Conservation (phyloP, 2,888 invertebrate species). For the Rhamnusium bicolor region DNA sequence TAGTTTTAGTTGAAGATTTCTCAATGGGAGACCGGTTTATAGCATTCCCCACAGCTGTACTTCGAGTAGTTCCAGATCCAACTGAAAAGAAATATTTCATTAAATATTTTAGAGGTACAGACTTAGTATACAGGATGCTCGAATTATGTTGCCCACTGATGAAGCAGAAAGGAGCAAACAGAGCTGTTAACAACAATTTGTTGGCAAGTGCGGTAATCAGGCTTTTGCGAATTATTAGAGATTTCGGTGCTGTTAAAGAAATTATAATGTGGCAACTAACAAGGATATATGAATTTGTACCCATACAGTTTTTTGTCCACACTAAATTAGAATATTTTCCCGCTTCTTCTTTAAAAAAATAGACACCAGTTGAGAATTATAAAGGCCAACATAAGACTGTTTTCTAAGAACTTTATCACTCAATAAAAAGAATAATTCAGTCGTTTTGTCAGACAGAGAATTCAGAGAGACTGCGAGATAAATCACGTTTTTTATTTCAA, state of each 20-base stretch:
- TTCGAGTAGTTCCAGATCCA: constrained; percentile 63
- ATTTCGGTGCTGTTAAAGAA: no score
- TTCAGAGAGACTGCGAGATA: not conserved
- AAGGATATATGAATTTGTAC: no score
- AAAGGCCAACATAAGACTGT: not conserved
- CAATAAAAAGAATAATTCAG: not conserved
- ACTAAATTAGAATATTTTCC: no score
- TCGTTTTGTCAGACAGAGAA: not conserved
- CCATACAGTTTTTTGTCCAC: no score
- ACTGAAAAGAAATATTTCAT: constrained; percentile 55
- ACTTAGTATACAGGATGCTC: no score
- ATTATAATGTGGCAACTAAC: no score
- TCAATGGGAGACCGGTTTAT: constrained; percentile 12
- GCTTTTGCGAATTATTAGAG: no score
- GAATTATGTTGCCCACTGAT: no score
- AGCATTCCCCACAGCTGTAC: constrained; percentile 57
- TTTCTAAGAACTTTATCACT: not conserved
- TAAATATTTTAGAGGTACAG: not conserved
- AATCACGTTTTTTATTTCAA: not conserved
- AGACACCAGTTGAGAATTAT: not conserved
- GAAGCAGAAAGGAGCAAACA: no score
- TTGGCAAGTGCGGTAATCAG: no score
- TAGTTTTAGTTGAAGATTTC: constrained; percentile 20
- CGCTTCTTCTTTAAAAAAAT: not conserved
- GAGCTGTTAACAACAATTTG: no score